A percentile compares a stretch with the other conserved stretches of the same genome.
Conservation (phyloP, 2,113 vertebrate genomes). For the Climacteris rufus region DNA sequence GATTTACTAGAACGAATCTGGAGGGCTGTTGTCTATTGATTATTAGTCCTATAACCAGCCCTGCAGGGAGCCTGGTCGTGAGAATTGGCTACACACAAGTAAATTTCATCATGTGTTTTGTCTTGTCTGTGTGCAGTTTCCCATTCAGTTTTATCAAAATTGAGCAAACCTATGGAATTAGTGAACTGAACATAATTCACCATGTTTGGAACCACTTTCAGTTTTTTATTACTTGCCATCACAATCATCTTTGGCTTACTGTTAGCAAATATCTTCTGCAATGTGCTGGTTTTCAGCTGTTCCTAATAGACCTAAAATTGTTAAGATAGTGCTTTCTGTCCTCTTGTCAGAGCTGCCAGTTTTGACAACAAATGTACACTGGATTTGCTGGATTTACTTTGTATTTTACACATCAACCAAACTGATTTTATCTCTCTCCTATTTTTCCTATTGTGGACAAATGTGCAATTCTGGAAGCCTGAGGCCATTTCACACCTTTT, state of each 20-base stretch:
- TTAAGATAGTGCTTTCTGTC: not conserved
- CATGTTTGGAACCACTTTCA: not conserved
- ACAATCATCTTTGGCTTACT: not conserved
- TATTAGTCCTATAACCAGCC: not conserved
- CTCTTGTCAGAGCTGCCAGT: not conserved
- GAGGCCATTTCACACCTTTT: not conserved
- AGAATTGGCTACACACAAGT: not conserved
- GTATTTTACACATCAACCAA: not conserved
- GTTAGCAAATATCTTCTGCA: not conserved
- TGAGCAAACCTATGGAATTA: not conserved
- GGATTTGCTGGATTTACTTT: not conserved
- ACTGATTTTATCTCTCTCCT: not conserved
- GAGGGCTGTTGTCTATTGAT: rapidly evolving
- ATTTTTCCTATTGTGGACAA: not conserved
- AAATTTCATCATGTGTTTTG: not conserved
- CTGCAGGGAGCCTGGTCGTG: not conserved
- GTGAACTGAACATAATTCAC: not conserved
- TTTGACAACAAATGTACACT: not conserved
- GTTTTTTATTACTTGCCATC: not conserved
- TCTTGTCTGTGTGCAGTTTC: not conserved
- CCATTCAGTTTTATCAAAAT: not conserved
- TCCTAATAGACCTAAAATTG: not conserved
- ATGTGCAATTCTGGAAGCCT: not conserved
- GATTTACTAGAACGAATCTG: not conserved
- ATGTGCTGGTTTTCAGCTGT: not conserved